These are phyloP conservation scores for Panzeria rudis DNA, from an alignment of 2,888 invertebrate genomes.

Conservation along the genomic window DNA sequence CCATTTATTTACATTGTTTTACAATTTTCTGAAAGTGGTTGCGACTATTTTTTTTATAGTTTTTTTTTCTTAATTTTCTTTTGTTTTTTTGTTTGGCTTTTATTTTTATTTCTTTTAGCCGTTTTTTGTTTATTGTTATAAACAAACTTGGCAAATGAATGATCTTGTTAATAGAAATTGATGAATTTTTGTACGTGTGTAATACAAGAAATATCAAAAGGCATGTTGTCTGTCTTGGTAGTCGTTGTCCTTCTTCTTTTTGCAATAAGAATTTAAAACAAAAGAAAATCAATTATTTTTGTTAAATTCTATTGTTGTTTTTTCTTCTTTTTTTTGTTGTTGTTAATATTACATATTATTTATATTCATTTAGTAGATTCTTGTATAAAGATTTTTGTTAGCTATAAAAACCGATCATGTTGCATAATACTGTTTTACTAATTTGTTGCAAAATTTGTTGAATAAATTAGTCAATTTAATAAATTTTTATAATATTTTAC, in stretches of 20 bases:
- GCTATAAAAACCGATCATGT: conserved; percentile 41
- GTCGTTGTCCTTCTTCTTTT: conserved; percentile 58
- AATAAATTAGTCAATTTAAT: not conserved
- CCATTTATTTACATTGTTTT: conserved; percentile 44
- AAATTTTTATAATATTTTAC: conserved; percentile 84
- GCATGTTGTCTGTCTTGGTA: conserved; percentile 4
- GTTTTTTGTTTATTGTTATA: conserved; percentile 69
- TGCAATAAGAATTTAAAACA: conserved; percentile 33
- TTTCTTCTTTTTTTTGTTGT: conserved; percentile 18
- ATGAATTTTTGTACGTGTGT: conserved; percentile 50
- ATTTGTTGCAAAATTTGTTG: not conserved
- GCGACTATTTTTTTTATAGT: conserved; percentile 6
- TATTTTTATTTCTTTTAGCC: conserved; percentile 20
- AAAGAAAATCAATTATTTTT: conserved; percentile 59
- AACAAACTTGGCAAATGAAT: conserved; percentile 71
- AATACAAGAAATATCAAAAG: conserved; percentile 39
- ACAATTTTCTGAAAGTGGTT: conserved; percentile 19
- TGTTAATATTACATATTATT: conserved; percentile 62
- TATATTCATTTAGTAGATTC: conserved; percentile 44
- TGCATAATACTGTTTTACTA: conserved; percentile 51
- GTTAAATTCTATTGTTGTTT: conserved; percentile 45
- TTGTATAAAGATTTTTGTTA: conserved; percentile 30
- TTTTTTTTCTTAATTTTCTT: not conserved
- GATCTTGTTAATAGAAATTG: conserved; percentile 68
- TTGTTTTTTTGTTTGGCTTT: conserved; percentile 27